Conservation (phyloP, 2,888 invertebrate genomes). For the Caenorhabditis zanzibari region DNA sequence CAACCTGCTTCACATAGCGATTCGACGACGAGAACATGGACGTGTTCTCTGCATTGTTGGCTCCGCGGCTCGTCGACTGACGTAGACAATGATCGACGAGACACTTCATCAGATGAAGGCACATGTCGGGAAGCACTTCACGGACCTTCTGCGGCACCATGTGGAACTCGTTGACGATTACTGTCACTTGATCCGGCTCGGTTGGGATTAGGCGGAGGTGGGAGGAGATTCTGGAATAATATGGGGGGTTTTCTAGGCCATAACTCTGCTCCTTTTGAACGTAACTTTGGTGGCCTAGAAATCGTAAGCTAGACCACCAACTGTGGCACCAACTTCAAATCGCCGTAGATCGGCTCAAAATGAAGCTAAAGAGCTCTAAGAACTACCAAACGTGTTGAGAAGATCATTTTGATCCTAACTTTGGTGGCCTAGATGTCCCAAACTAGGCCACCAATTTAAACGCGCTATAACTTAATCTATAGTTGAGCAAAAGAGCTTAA, state of each 20-base stretch:
- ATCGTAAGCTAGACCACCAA: too few species aligned
- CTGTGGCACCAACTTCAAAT: too few species aligned
- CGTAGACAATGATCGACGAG: slow-evolving; percentile 72
- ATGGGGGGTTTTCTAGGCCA: too few species aligned
- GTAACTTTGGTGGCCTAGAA: too few species aligned
- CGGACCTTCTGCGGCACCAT: slow-evolving; percentile 78
- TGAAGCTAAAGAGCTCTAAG: too few species aligned
- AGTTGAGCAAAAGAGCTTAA: too few species aligned
- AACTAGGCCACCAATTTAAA: neutral
- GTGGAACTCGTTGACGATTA: slow-evolving; percentile 75
- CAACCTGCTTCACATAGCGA: slow-evolving; percentile 63
- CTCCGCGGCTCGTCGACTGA: slow-evolving; percentile 38
- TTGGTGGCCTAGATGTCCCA: too few species aligned
- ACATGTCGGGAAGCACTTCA: slow-evolving; percentile 78
- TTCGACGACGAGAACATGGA: slow-evolving; percentile 59
- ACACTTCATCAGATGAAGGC: slow-evolving; percentile 77
- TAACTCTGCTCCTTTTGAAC: too few species aligned
- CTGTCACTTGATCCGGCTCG: slow-evolving; percentile 64
- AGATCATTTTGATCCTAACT: too few species aligned
- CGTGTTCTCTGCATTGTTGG: neutral
- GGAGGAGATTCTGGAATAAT: slow-evolving; percentile 56
- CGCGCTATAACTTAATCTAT: too few species aligned
- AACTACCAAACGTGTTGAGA: too few species aligned
- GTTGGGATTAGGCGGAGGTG: slow-evolving; percentile 70
- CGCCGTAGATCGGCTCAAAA: too few species aligned